Base-by-base conservation (phyloP, 2,113 vertebrate species). In the Notothenia coriiceps region DNA sequence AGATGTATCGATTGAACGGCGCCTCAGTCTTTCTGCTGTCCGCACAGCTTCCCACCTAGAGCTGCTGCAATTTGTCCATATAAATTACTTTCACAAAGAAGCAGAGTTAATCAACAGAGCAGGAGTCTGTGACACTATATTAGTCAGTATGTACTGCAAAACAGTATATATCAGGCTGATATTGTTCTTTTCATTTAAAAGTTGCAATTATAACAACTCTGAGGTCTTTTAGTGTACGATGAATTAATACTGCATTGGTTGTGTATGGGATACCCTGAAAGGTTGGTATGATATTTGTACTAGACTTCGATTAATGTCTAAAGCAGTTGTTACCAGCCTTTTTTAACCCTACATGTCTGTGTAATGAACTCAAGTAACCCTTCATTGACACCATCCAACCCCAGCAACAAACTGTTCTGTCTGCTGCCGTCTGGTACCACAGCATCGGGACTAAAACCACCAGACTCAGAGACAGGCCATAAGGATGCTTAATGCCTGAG, bases 61-160 rank as follows among this genome's bases (percentile, higher is more conserved):
- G 12, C 13, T 14, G 52, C 77, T 57, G 52, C 74, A 69, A 62
- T 86, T 83, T 70, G 78, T 77, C 72, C 0, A 73, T 79, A 77
- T 57, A 77, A 84, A 88, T 83, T 3, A 77, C 82, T 22, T 22
- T 1, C 22, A 22, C 22, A 22, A 22, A 22, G 22, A 22, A 22
- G 22, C 22, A 22, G 22, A 22, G 84, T 86, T 70, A 33, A 70
- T 88, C 49, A 74, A 5, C 63, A 52, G 69, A 61, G 44, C 6
- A 2, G 51, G 44, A 13, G 29, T 17, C 20, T 44, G 49, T 59
- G 47, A 43, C 15, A 17, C 69, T 33, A 50, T 50, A 40, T 70
- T 47, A 15, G 1, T 80, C 51, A 15, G 15, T 67, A 55, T 80
- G 71, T 40, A 84, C 49, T 49, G 55, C 50, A 8, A 47, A 10